A percentile compares a stretch with the other conserved stretches of the same genome.
These are phyloP conservation scores for Rotaria magnacalcarata DNA, from an alignment of 2,888 invertebrate genomes.

Conservation along the genomic window DNA sequence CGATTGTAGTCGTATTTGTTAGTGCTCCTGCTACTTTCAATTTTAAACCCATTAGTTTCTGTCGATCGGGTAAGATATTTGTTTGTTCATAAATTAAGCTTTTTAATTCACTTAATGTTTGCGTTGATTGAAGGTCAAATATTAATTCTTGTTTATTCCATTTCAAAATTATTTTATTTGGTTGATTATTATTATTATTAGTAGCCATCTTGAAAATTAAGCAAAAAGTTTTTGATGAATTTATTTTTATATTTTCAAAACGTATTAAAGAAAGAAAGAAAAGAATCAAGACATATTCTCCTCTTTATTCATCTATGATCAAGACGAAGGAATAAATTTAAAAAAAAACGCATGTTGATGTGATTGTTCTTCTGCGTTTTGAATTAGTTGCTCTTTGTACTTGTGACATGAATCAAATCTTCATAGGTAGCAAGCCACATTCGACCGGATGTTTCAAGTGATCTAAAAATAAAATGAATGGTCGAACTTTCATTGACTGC, in stretches of 20 bases:
- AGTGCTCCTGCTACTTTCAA: conserved; percentile 63
- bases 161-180: conserved; percentile 68
- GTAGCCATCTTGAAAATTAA: background rate
- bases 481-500: too few relatives aligned
- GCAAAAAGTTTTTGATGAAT: background rate
- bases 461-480: conserved; percentile 40
- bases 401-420: background rate
- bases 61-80: conserved; percentile 82
- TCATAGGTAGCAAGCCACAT: conserved; percentile 48
- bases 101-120: conserved; percentile 76
- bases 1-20: conserved; percentile 37
- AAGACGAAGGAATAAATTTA: too few relatives aligned
- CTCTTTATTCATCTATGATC: too few relatives aligned
- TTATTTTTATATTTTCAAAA: background rate
- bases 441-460: conserved; percentile 48
- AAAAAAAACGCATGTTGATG: too few relatives aligned
- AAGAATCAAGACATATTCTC: too few relatives aligned
- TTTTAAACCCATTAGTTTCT: conserved; percentile 86
- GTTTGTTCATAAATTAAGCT: conserved; percentile 79
- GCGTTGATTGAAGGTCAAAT: conserved; percentile 70
- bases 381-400: background rate
- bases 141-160: conserved; percentile 89
- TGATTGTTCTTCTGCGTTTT: too few relatives aligned
- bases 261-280: too few relatives aligned
- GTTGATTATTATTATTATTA: background rate